Conservation (phyloP, 2,113 vertebrate genomes). For the Thinocorus orbignyianus region DNA sequence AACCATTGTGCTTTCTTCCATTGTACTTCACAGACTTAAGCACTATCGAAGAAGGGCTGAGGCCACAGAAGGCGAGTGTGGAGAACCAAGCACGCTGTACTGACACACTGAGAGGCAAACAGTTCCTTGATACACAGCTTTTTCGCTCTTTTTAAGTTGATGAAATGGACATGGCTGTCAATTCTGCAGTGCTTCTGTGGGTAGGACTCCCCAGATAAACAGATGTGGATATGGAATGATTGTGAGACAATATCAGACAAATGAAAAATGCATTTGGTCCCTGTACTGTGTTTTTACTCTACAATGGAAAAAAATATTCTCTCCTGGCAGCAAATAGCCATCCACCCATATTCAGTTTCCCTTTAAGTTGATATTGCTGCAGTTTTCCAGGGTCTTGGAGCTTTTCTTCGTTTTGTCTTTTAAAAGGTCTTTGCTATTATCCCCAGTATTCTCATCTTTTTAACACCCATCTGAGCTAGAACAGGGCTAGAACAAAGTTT, state of each 20-base stretch:
- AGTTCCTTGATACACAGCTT: accelerated
- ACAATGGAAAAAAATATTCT: not conserved
- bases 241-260: not conserved
- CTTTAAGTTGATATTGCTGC: not conserved
- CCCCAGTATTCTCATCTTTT: not conserved
- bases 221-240: not conserved
- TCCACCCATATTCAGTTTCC: not conserved
- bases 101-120: not conserved
- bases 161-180: not conserved
- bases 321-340: not conserved
- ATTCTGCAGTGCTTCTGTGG: not conserved
- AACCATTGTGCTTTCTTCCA: not conserved
- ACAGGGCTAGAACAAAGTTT: not conserved
- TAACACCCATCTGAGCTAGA: not conserved
- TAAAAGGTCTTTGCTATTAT: not conserved
- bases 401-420: not conserved
- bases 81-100: not conserved
- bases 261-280: not conserved
- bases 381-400: not conserved
- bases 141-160: not conserved
- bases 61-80: not conserved
- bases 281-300: not conserved
- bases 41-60: not conserved
- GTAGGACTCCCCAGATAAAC: not conserved
- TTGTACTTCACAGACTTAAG: not conserved